Conservation (phyloP, 1,140 invertebrate genomes). For the Sycophaga agraensis region DNA sequence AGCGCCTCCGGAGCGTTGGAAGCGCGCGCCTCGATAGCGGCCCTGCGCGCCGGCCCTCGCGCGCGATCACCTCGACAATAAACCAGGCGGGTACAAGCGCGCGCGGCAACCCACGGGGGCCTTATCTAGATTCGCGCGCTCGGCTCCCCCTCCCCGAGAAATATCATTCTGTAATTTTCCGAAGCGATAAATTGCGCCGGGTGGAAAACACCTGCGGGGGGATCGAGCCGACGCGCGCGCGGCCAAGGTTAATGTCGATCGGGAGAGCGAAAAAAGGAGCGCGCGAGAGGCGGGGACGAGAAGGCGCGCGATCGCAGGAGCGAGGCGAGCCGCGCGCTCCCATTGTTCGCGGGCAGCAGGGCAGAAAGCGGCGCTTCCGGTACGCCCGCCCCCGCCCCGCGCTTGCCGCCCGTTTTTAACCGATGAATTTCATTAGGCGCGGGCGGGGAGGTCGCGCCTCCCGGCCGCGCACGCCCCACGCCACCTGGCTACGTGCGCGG, state of each 20-base stretch:
- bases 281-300: too few relatives aligned
- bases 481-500: too few relatives aligned
- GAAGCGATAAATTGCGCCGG: constrained; percentile 14
- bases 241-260: constrained; percentile 27
- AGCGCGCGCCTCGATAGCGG: too few relatives aligned
- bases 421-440: constrained; percentile 13
- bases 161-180: constrained; percentile 29
- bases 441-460: neutral
- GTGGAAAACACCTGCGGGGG: constrained; percentile 22
- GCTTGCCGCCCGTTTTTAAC: constrained; percentile 2
- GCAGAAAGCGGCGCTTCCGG: constrained; percentile 52
- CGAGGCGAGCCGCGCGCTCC: constrained; percentile 26
- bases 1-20: too few relatives aligned
- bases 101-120: neutral
- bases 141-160: constrained; percentile 4
- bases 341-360: constrained; percentile 50
- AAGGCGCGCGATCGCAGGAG: too few relatives aligned
- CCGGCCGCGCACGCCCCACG: too few relatives aligned
- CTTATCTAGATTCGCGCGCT: constrained; percentile 23
- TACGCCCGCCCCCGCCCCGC: constrained; percentile 22
- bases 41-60: too few relatives aligned
- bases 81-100: constrained; percentile 6
- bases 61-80: constrained; percentile 25
- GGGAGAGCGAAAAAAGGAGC: constrained; percentile 11
- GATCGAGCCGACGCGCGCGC: neutral